Evolutionary conservation across 2,113 vertebrate genomes (phyloP).

Genomic region (Scatophagus argus): DNA sequence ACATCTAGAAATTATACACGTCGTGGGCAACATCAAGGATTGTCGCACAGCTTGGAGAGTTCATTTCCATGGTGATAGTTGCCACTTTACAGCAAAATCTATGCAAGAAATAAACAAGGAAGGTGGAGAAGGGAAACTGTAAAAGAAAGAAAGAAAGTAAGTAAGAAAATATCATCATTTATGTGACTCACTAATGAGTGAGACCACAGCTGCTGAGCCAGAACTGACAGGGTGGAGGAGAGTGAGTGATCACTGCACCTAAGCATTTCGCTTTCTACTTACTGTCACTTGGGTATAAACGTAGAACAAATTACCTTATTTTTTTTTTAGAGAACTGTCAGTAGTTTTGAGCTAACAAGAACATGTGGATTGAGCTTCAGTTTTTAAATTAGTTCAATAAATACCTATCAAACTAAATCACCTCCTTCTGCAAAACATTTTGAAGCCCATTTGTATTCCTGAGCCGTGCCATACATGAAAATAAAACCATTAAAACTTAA

Average conservation of each 20-base stretch:
- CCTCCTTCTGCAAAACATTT: conserved; percentile 24
- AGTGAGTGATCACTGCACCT: conserved; percentile 26
- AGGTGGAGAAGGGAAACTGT: background rate
- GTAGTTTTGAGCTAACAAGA: background rate
- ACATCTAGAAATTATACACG: background rate
- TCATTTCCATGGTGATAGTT: conserved; percentile 4
- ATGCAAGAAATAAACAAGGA: background rate
- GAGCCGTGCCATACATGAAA: conserved; percentile 34
- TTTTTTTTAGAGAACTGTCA: background rate
- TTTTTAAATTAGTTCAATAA: conserved; percentile 21
- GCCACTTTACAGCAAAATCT: background rate
- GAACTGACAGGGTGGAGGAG: conserved; percentile 7
- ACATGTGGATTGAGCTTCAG: background rate
- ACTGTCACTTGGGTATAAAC: conserved; percentile 29
- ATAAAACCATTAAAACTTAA: conserved; percentile 59
- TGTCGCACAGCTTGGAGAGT: background rate
- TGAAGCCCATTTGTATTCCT: conserved; percentile 33
- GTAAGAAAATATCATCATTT: conserved; percentile 21
- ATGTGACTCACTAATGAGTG: conserved; percentile 41
- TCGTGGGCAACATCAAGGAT: conserved; percentile 4
- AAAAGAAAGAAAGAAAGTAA: background rate
- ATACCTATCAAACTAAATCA: conserved; percentile 19
- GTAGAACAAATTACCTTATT: conserved; percentile 21
- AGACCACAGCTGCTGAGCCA: conserved; percentile 2
- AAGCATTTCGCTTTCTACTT: conserved; percentile 29